Evolutionary conservation across 2,797 vertebrate species (phyloP).

Genomic region (Paramormyrops hopkinsi): DNA sequence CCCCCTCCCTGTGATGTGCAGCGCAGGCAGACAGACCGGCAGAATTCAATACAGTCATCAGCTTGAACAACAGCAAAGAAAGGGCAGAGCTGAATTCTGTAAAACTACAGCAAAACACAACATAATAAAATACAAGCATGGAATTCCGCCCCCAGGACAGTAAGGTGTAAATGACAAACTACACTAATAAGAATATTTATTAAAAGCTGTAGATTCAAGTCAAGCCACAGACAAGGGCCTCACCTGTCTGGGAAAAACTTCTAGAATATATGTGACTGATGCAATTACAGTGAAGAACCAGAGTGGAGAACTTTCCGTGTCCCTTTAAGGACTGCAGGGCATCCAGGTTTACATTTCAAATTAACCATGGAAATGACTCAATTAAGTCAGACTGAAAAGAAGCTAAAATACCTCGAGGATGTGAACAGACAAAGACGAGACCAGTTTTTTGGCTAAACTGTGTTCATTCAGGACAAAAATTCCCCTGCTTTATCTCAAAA

Average conservation of each 20-base stretch:
- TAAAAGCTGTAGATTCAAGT: background rate
- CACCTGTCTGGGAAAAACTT: background rate
- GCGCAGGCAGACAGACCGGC: background rate
- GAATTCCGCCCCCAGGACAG: background rate
- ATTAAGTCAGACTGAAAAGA: background rate
- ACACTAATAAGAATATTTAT: background rate
- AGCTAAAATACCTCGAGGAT: background rate
- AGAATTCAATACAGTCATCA: background rate
- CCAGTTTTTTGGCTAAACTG: background rate
- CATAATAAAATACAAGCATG: background rate
- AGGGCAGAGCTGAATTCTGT: background rate
- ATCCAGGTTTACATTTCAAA: slow-evolving; percentile 4
- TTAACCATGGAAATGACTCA: slow-evolving; percentile 8
- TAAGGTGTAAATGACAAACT: background rate
- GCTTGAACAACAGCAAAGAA: background rate
- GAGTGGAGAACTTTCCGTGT: background rate
- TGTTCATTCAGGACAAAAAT: background rate
- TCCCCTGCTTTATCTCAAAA: background rate
- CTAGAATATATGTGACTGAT: background rate
- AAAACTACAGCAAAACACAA: background rate
- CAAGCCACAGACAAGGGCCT: background rate
- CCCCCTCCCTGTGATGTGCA: background rate
- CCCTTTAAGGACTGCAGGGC: background rate
- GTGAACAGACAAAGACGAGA: background rate
- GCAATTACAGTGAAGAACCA: background rate